phyloP scores from a whole-genome alignment of 2,888 invertebrate genomes.

The Megastigmus dorsalis region DNA sequence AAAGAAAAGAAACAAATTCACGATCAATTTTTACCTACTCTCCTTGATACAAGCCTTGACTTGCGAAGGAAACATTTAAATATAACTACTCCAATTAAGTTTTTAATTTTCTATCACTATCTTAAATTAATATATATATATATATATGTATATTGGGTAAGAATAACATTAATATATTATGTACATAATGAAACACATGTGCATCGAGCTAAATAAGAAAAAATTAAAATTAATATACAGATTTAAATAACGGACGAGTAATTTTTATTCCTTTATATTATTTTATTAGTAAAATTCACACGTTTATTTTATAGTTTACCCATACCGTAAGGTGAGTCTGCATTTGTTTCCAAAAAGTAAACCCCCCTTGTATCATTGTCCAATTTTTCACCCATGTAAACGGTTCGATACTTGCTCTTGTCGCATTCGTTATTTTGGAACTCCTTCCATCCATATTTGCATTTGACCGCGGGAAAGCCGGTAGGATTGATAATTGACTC shows the following conservation, averaged over 20 bases:
- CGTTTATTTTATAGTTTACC: slow-evolving; percentile 60
- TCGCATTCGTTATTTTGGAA: slow-evolving; percentile 74
- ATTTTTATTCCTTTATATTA: slow-evolving; percentile 3
- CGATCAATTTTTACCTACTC: neutral
- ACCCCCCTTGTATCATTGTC: slow-evolving; percentile 75
- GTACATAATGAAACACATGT: slow-evolving; percentile 17
- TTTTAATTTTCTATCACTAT: slow-evolving; percentile 43
- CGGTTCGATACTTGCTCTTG: slow-evolving; percentile 56
- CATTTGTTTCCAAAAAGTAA: slow-evolving; percentile 79
- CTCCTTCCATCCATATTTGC: slow-evolving; percentile 77
- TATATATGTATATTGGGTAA: neutral
- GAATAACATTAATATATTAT: neutral
- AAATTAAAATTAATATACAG: slow-evolving; percentile 11
- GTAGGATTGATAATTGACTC: slow-evolving; percentile 79
- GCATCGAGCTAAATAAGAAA: neutral
- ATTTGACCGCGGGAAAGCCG: slow-evolving; percentile 78
- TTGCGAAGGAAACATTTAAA: neutral
- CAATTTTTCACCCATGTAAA: slow-evolving; percentile 78
- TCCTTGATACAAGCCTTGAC: neutral
- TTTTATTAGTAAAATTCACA: neutral
- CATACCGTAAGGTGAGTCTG: slow-evolving; percentile 77
- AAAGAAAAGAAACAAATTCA: neutral
- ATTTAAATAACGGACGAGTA: neutral
- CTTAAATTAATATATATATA: neutral
- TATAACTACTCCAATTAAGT: slow-evolving; percentile 13